phyloP scores from a whole-genome alignment of 2,113 vertebrate genomes.

The Nannospalax galili region DNA sequence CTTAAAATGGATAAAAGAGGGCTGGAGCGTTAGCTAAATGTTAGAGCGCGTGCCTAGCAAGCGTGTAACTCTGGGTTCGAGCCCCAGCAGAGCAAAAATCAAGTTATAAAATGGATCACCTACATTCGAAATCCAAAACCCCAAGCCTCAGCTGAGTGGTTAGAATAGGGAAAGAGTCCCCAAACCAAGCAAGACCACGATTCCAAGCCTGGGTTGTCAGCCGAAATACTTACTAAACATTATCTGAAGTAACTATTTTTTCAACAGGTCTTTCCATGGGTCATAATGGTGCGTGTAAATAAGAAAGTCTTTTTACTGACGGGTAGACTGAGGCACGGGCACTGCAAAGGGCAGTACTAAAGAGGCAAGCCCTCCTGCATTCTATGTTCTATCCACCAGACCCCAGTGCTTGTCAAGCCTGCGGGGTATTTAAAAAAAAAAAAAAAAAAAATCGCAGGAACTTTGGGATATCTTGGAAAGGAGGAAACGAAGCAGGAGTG shows the following conservation, averaged over 20 bases:
- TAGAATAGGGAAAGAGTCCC: background rate
- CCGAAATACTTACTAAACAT: background rate
- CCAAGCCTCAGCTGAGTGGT: background rate
- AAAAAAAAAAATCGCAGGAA: background rate
- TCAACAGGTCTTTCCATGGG: conserved; percentile 48
- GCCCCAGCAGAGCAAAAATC: background rate
- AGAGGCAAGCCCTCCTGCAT: background rate
- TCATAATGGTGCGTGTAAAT: background rate
- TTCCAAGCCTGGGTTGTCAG: background rate
- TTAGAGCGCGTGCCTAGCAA: background rate
- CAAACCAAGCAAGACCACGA: background rate
- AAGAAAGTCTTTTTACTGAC: background rate
- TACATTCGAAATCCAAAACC: background rate
- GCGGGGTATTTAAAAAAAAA: background rate
- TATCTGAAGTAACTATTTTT: conserved; percentile 42
- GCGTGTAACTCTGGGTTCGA: background rate
- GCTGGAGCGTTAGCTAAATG: background rate
- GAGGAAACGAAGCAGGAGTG: background rate
- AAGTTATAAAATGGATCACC: background rate
- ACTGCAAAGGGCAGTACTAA: background rate
- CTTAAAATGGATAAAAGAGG: background rate
- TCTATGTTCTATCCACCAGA: background rate
- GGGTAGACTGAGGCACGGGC: background rate
- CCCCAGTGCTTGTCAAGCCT: background rate
- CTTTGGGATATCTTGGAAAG: background rate